A percentile compares a stretch with the other conserved stretches of the same genome.
phyloP scores from a whole-genome alignment of 2,797 vertebrate species.

The Gymnocypris eckloni region DNA sequence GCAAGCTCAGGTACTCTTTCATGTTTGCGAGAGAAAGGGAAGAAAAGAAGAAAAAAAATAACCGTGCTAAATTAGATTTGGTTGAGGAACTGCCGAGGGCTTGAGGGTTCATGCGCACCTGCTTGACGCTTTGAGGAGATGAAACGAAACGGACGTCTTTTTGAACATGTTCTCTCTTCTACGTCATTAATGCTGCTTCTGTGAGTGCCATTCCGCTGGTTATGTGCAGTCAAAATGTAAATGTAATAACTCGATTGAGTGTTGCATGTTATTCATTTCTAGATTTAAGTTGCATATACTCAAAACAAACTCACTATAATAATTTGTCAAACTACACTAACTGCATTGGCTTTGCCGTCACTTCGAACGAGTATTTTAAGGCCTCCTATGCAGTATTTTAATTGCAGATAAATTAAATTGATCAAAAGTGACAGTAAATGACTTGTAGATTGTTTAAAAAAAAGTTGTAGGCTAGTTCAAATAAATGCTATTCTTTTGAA shows the following conservation, averaged over 20 bases:
- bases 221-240: neutral
- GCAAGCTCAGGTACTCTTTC: slow-evolving; percentile 60
- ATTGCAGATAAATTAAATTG: neutral
- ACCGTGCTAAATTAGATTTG: slow-evolving; percentile 62
- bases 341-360: neutral
- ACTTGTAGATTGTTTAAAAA: too few relatives aligned
- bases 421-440: neutral
- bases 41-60: slow-evolving; percentile 15
- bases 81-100: slow-evolving; percentile 60
- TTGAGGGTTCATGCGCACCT: slow-evolving; percentile 55
- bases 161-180: slow-evolving; percentile 36
- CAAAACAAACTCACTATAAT: neutral
- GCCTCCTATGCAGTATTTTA: neutral
- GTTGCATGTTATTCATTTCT: neutral
- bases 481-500: too few relatives aligned
- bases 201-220: neutral
- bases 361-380: neutral
- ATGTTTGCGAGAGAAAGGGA: slow-evolving; percentile 50
- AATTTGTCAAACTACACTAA: neutral
- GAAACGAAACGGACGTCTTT: slow-evolving; percentile 49
- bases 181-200: slow-evolving; percentile 9
- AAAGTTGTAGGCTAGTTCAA: too few relatives aligned
- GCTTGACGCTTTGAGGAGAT: slow-evolving; percentile 52
- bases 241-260: neutral
- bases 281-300: neutral